Percentiles rank a stretch among this genome's conserved stretches.
Evolutionary conservation across 2,113 vertebrate species (phyloP).

Genomic region (Oryzias celebensis): DNA sequence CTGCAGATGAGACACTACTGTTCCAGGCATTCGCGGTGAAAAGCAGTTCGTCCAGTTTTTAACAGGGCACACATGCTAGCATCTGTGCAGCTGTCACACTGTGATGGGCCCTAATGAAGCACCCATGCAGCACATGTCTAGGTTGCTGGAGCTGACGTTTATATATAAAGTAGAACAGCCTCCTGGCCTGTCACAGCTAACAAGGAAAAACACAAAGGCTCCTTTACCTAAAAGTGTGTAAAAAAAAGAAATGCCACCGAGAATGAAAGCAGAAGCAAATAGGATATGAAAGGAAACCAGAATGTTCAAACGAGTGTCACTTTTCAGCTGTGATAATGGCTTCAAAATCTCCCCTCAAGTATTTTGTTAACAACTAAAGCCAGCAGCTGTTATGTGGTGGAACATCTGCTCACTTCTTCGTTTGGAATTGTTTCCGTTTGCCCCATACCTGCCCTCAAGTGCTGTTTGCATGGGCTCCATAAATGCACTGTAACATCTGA

Average conservation of each 20-base stretch:
- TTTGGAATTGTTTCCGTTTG: slow-evolving; percentile 10
- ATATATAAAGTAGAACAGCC: slow-evolving; percentile 12
- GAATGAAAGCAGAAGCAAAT: not conserved
- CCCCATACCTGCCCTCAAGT: slow-evolving; percentile 3
- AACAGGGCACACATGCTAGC: slow-evolving; percentile 11
- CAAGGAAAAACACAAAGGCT: slow-evolving; percentile 13
- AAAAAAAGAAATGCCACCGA: slow-evolving; percentile 15
- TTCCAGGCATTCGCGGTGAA: too few species aligned
- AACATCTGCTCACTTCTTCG: slow-evolving; percentile 51
- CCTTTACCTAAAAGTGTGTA: not conserved
- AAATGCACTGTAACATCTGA: slow-evolving; percentile 1
- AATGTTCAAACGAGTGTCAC: slow-evolving; percentile 10
- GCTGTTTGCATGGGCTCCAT: slow-evolving; percentile 10
- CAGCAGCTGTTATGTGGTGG: slow-evolving; percentile 37
- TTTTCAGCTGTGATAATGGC: slow-evolving; percentile 13
- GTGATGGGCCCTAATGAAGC: slow-evolving; percentile 34
- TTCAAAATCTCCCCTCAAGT: slow-evolving; percentile 24
- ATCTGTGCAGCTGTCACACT: slow-evolving; percentile 13
- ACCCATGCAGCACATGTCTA: slow-evolving; percentile 14
- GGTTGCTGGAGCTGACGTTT: slow-evolving; percentile 12
- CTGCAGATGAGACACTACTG: too few species aligned
- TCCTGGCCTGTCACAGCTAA: slow-evolving; percentile 11
- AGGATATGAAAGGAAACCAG: slow-evolving; percentile 8
- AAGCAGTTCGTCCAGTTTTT: slow-evolving; percentile 19
- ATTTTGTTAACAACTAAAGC: slow-evolving; percentile 29